phyloP scores from a whole-genome alignment of 2,113 vertebrate genomes.

The human (Homo sapiens) region DNA sequence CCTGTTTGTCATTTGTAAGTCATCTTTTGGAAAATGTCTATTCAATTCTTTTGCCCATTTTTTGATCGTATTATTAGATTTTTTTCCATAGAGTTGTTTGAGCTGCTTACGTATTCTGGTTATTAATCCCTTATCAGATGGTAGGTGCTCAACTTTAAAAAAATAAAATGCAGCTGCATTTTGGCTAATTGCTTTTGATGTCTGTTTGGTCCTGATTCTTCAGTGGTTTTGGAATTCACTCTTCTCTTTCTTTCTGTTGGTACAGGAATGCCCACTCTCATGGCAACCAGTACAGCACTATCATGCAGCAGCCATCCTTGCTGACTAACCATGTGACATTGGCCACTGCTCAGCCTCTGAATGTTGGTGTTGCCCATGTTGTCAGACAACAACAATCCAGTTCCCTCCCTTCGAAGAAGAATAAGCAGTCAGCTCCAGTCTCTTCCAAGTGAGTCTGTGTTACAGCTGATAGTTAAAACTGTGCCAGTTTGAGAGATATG shows the following conservation, averaged over 20 bases:
- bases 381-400: constrained; percentile 89
- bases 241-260: not conserved
- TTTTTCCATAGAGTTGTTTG: too few species aligned
- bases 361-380: constrained; percentile 88
- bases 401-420: constrained; percentile 89
- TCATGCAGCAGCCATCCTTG: constrained; percentile 91
- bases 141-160: not conserved
- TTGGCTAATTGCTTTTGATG: not conserved
- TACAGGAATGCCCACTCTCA: constrained; percentile 90
- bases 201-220: not conserved
- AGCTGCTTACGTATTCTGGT: too few species aligned
- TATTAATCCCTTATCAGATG: too few species aligned
- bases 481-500: not conserved
- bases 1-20: too few species aligned
- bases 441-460: constrained; percentile 85
- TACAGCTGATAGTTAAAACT: not conserved
- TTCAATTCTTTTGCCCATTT: too few species aligned
- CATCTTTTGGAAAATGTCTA: too few species aligned
- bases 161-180: not conserved
- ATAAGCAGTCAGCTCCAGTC: constrained; percentile 87
- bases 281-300: constrained; percentile 91
- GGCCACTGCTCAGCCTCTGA: constrained; percentile 88
- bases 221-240: not conserved
- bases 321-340: constrained; percentile 88
- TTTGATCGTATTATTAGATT: too few species aligned